Base-by-base conservation (phyloP, 2,888 invertebrate genomes). In the Xestia sexstrigata region DNA sequence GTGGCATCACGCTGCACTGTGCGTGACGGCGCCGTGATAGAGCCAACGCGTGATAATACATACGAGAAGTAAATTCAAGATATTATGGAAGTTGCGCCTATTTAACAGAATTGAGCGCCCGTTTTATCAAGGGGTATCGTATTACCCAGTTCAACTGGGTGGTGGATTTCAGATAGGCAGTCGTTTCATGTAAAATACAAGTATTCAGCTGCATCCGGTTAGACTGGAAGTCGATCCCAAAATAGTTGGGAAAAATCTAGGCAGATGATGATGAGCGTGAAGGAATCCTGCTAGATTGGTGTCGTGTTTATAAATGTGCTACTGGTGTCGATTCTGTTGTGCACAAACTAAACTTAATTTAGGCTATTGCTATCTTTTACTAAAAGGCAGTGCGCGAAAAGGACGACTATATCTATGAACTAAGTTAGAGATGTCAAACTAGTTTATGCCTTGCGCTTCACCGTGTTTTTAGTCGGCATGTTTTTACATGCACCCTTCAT, bases 1-100 rank as follows among this genome's bases (percentile, higher is more conserved):
- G 45, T 63, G 39, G 52, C 15, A 49, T 49, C n/a, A 23, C 30
- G 20, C 8, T 58, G 65, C 42, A 8, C 39, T 39, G 67, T 39
- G 79, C 67, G 60, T 68, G 62, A 62, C n/a, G 39, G 15, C 8
- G 9, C 17, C 30, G 15, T 55, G 47, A 65, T 49, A 42, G 39
- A 71, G 3, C 23, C 39, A n/a, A 55, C n/a, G 52, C 17, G 42
- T 66, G 58, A 65, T 62, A 30, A 20, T 60, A 23, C 49, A 13
- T 49, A 15, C 11, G 23, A 49, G 23, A 49, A 45, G 15, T 13
- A 58, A 52, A 78, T 58, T 9, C 15, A 47, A 49, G 30, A 66
- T n/a, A 30, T 70, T 35, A 49, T 49, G 26, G 23, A 42, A 23
- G 8, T 26, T 20, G 15, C 26, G 0, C 7, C 30, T 49, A 49